A percentile compares a stretch with the other conserved stretches of the same genome.
phyloP scores from a whole-genome alignment of 2,797 vertebrate species.

The Pseudocheirus occidentalis region DNA sequence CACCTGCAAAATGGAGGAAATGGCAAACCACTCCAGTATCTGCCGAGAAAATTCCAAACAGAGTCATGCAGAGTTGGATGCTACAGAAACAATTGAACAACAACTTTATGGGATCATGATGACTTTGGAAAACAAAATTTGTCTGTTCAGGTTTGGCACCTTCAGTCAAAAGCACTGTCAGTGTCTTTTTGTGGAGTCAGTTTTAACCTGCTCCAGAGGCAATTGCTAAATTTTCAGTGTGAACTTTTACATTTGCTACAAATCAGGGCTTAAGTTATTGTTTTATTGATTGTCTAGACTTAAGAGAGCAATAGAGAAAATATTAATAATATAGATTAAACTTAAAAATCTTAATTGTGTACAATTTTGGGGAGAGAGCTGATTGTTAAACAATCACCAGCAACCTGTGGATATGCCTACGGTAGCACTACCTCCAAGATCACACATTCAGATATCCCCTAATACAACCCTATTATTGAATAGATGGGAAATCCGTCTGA shows the following conservation, averaged over 20 bases:
- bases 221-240: background rate
- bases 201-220: background rate
- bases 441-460: background rate
- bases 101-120: conserved; percentile 84
- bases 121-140: background rate
- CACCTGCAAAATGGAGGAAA: background rate
- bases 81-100: background rate
- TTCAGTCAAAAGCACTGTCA: background rate
- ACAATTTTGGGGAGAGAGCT: background rate
- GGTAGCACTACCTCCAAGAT: background rate
- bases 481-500: background rate
- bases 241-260: background rate
- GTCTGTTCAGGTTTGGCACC: background rate
- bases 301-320: background rate
- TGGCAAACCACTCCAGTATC: background rate
- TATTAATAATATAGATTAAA: background rate
- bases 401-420: background rate
- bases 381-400: background rate
- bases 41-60: background rate
- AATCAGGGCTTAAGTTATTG: background rate
- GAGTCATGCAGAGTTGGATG: background rate
- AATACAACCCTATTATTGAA: background rate
- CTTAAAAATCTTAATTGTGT: background rate
- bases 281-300: background rate
- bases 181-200: background rate